Percentiles rank a stretch among this genome's conserved stretches.
Conservation (phyloP, 2,113 vertebrate genomes). For the Serinus canaria region DNA sequence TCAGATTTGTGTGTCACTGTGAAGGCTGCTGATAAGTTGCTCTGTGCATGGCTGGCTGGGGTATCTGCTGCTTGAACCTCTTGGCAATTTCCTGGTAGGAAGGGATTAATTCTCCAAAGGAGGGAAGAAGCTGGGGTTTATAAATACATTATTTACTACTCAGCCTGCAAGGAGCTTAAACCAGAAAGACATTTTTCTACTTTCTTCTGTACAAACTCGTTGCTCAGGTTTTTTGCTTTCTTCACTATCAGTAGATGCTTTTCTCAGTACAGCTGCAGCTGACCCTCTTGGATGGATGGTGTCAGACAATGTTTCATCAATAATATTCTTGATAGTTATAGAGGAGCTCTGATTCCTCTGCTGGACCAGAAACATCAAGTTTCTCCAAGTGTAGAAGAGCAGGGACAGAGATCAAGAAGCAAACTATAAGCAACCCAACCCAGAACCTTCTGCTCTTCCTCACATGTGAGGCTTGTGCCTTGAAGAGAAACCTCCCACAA, state of each 20-base stretch:
- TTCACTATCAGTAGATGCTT: not conserved
- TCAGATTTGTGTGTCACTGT: not conserved
- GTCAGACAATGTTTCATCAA: not conserved
- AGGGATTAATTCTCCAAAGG: constrained; percentile 26
- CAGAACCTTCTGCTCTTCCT: not conserved
- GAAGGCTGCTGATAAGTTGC: not conserved
- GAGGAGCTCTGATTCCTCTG: not conserved
- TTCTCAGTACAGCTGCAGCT: not conserved
- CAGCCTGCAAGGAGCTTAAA: not conserved
- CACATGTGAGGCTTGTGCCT: not conserved
- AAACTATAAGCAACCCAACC: not conserved
- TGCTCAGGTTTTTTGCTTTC: not conserved
- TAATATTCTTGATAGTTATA: not conserved
- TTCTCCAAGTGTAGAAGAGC: not conserved
- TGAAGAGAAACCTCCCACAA: not conserved
- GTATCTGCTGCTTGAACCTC: constrained; percentile 6
- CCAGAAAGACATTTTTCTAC: not conserved
- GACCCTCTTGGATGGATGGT: not conserved
- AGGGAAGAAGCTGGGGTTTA: not conserved
- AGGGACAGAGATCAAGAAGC: not conserved
- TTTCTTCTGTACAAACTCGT: not conserved
- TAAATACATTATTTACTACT: not conserved
- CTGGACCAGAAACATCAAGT: not conserved
- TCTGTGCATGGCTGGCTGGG: not conserved
- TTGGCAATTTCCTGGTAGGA: constrained; percentile 1